Evolutionary conservation across 2,888 invertebrate species (phyloP).

Genomic region (Lasioglossum morio): DNA sequence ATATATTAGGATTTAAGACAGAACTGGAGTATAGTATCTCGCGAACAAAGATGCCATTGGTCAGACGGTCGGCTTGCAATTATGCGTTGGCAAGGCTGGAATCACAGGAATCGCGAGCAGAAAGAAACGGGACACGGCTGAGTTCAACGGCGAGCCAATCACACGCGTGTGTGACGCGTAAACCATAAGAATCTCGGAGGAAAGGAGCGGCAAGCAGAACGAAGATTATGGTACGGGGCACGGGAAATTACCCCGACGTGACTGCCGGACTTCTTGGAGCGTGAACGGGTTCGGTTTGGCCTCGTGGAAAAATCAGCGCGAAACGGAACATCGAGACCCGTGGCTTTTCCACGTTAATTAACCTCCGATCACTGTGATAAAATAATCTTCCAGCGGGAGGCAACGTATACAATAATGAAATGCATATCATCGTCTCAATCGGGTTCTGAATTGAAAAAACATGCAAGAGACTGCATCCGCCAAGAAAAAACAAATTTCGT

Average conservation of each 20-base stretch:
- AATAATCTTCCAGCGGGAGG: not conserved
- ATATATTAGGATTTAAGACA: no score
- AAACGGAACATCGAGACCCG: not conserved
- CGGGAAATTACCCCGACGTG: conserved; percentile 56
- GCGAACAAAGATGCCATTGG: not conserved
- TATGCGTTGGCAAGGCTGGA: conserved; percentile 47
- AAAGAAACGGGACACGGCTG: conserved; percentile 44
- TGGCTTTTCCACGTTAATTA: not conserved
- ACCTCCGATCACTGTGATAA: not conserved
- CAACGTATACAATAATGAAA: not conserved
- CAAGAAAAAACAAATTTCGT: not conserved
- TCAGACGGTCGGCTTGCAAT: conserved; percentile 40
- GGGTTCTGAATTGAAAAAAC: not conserved
- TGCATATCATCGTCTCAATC: not conserved
- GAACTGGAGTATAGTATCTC: not conserved
- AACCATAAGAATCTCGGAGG: conserved; percentile 49
- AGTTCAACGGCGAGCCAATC: conserved; percentile 44
- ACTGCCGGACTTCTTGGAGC: conserved; percentile 31
- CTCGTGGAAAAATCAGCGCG: conserved; percentile 19
- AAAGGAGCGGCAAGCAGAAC: conserved; percentile 38
- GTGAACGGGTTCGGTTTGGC: conserved; percentile 29
- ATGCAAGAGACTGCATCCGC: not conserved
- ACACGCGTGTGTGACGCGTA: conserved; percentile 27
- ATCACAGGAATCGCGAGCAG: conserved; percentile 42
- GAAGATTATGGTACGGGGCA: conserved; percentile 55